phyloP scores from a whole-genome alignment of 1,140 invertebrate genomes.

The Thaumatotibia leucotreta region DNA sequence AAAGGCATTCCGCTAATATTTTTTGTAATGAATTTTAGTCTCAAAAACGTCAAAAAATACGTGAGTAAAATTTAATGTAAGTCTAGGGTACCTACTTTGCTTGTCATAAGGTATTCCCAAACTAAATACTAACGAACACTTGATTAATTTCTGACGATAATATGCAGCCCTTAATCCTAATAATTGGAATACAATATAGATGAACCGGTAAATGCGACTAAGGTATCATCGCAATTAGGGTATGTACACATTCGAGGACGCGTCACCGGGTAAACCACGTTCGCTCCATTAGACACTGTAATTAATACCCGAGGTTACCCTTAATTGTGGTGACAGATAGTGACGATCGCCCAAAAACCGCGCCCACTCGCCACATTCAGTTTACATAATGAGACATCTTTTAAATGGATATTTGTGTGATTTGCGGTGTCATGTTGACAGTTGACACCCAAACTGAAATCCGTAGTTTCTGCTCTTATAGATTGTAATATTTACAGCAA shows the following conservation, averaged over 20 bases:
- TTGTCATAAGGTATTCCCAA: no score
- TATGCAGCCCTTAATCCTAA: background rate
- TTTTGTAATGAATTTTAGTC: no score
- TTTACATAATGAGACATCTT: constrained; percentile 24
- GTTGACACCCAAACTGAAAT: no score
- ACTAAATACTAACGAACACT: no score
- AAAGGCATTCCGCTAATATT: no score
- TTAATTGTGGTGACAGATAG: constrained; percentile 57
- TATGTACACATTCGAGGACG: constrained; percentile 46
- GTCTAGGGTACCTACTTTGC: no score
- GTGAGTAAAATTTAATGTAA: no score
- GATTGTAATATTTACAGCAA: no score
- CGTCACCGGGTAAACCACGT: constrained; percentile 42
- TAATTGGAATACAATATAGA: constrained; percentile 5
- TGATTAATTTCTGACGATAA: background rate
- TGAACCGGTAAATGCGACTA: constrained; percentile 10
- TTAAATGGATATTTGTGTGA: constrained; percentile 4
- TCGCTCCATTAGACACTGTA: constrained; percentile 66
- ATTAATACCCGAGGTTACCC: constrained; percentile 62
- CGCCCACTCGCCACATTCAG: constrained; percentile 35
- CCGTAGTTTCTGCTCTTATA: no score
- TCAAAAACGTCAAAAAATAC: no score
- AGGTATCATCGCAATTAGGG: constrained; percentile 35
- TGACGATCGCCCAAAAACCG: constrained; percentile 50
- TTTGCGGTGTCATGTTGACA: background rate